phyloP scores from a whole-genome alignment of 2,113 vertebrate genomes.

The Macrotus californicus region DNA sequence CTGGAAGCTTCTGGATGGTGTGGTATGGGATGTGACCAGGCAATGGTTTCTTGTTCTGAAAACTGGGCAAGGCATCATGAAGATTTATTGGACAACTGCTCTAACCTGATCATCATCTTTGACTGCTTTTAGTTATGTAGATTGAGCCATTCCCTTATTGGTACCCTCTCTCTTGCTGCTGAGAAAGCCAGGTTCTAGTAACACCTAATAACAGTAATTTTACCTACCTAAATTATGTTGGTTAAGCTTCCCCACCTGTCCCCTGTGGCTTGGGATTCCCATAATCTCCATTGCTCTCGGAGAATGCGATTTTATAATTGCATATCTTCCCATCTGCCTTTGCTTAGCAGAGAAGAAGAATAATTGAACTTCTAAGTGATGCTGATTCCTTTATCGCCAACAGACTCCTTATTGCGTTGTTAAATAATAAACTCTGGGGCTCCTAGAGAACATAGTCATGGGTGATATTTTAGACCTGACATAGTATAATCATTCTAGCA shows the following conservation, averaged over 20 bases:
- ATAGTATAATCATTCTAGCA: background rate
- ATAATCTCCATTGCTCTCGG: background rate
- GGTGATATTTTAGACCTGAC: background rate
- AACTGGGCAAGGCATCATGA: background rate
- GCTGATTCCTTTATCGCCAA: background rate
- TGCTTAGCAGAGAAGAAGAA: background rate
- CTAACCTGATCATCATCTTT: background rate
- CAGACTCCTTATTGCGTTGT: background rate
- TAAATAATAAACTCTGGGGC: background rate
- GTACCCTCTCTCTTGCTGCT: background rate
- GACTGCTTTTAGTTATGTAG: background rate
- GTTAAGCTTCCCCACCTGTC: background rate
- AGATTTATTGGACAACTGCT: background rate
- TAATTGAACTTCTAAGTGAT: background rate
- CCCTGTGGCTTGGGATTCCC: background rate
- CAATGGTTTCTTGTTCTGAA: background rate
- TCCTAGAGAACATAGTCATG: background rate
- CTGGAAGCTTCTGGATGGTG: background rate
- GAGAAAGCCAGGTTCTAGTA: background rate
- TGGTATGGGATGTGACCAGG: background rate
- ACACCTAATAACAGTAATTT: background rate
- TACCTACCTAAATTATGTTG: background rate
- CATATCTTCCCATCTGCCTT: background rate
- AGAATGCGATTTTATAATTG: background rate
- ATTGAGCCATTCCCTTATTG: background rate